Conservation (phyloP, 2,113 vertebrate genomes). For the Oncorhynchus gorbuscha region DNA sequence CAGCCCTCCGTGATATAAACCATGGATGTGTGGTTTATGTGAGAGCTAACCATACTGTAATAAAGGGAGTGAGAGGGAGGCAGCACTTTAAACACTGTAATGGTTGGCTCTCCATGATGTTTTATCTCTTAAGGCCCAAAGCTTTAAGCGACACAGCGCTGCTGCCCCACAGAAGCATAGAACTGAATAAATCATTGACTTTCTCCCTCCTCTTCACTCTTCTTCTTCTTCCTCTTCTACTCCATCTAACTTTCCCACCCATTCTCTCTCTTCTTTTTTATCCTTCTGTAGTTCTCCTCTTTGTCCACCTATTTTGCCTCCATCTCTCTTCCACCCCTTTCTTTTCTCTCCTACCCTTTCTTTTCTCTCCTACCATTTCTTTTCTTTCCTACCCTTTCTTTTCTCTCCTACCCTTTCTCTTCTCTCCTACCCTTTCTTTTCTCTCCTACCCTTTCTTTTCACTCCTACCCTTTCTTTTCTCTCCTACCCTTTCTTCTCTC, state of each 20-base stretch:
- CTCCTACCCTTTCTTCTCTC: too few species aligned
- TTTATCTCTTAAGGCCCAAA: conserved; percentile 35
- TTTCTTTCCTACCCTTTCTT: too few species aligned
- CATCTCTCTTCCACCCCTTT: conserved; percentile 12
- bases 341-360: not conserved
- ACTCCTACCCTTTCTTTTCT: too few species aligned
- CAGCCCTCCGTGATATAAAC: too few species aligned
- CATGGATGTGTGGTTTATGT: conserved; percentile 10
- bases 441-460: too few species aligned
- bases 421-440: too few species aligned
- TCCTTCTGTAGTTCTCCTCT: not conserved
- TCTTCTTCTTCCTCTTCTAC: conserved; percentile 20
- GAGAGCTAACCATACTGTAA: not conserved
- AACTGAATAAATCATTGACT: conserved; percentile 55
- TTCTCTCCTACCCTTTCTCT: too few species aligned
- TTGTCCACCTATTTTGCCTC: conserved; percentile 21
- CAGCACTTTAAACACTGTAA: conserved; percentile 47
- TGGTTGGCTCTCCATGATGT: conserved; percentile 43
- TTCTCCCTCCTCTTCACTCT: conserved; percentile 14
- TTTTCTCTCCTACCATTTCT: too few species aligned
- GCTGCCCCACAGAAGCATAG: conserved; percentile 28
- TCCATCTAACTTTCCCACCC: conserved; percentile 1
- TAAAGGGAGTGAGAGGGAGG: conserved; percentile 25
- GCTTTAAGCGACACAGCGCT: conserved; percentile 14
- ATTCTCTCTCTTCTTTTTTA: not conserved